Conservation (phyloP, 2,797 vertebrate genomes). For the Onychomys arenicola region DNA sequence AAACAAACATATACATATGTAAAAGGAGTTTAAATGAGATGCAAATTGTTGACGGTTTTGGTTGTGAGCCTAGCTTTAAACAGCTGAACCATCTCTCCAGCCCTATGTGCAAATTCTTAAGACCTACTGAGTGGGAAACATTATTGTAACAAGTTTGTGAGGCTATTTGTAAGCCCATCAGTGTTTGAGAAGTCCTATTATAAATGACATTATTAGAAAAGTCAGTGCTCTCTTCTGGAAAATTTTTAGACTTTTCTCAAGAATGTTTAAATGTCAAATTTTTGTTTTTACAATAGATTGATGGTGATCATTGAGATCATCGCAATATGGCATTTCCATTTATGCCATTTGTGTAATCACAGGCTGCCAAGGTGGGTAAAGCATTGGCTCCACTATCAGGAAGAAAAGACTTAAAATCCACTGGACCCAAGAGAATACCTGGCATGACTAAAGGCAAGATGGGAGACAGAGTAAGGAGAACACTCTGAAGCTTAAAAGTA, state of each 20-base stretch:
- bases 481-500: not conserved
- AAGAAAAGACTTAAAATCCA: not conserved
- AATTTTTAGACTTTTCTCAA: not conserved
- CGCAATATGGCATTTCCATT: not conserved
- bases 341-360: not conserved
- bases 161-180: not conserved
- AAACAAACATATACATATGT: not conserved
- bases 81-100: not conserved
- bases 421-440: not conserved
- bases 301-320: not conserved
- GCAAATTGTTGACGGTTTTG: not conserved
- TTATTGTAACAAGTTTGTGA: not conserved
- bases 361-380: not conserved
- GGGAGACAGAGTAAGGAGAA: not conserved
- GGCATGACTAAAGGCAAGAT: not conserved
- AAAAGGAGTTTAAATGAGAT: not conserved
- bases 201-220: not conserved
- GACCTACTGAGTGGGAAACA: not conserved
- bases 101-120: not conserved
- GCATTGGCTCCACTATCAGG: not conserved
- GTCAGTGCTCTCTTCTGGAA: not conserved
- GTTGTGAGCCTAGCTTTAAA: not conserved
- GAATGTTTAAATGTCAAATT: not conserved
- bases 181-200: not conserved
- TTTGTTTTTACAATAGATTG: constrained; percentile 8